Base-by-base conservation (phyloP, 2,888 invertebrate genomes). In the Hyposoter dolosus region DNA sequence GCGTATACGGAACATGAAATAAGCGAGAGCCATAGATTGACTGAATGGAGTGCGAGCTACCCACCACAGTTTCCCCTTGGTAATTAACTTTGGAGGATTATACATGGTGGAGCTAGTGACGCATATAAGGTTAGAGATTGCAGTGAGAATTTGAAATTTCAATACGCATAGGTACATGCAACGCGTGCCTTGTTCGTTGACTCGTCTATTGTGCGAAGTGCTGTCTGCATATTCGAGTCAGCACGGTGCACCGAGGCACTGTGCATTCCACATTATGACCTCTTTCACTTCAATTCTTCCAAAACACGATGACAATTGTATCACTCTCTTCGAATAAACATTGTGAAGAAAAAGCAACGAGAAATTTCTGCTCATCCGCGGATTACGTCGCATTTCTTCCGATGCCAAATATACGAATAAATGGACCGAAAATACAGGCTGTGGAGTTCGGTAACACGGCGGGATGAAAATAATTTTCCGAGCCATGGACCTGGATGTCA, bases 41-140 rank as follows among this genome's bases (percentile, higher is more conserved):
- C 35, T 19, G 17, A 56, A 72, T 60, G 56, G 50, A 32, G 74
- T 72, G 76, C 71, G 68, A 43, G 35, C 23, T 17, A 75, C 28
- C 63, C 75, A 68, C 66, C 78, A 43, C 83, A 72, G 63, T 23
- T 50, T 82, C 82, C 71, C 71, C 66, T 69, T 68, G 84, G 86
- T 89, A 90, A 90, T 89, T 90, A 88, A 89, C 82, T 87, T 77
- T 43, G 47, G 40, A 50, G 69, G 78, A 88, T 89, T 85, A 65
- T 85, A 86, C 82, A 56, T 28, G 60, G 74, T 47, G 78, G 74
- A 50, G 80, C 68, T 81, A 76, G 75, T 47, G 82, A 84, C 60
- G 65, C 65, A 72, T 78, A 50, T 76, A 79, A 60, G 66, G 80
- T 83, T 81, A 65, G 77, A 78, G 68, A 40, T 77, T 74, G 74